Conservation (phyloP, 2,888 invertebrate genomes). For the Nomada ruficornis region DNA sequence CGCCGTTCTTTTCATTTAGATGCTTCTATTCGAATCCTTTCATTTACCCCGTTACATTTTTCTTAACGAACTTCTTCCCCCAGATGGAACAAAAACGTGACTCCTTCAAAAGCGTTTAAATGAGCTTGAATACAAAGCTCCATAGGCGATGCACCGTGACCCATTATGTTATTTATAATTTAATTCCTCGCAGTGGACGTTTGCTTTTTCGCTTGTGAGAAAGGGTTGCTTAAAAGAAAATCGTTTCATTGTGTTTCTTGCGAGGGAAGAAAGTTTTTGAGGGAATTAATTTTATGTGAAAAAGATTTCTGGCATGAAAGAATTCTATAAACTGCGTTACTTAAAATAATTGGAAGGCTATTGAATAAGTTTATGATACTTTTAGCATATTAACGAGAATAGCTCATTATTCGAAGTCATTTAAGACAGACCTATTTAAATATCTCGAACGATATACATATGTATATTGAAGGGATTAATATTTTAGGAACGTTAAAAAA, state of each 20-base stretch:
- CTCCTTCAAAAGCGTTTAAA: constrained; percentile 25
- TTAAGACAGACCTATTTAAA: no score
- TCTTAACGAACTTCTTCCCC: constrained; percentile 30
- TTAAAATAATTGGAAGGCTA: no score
- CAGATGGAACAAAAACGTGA: constrained; percentile 29
- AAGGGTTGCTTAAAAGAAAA: not conserved
- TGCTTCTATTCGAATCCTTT: not conserved
- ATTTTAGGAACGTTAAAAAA: no score
- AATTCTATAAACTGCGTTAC: not conserved
- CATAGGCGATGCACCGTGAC: not conserved
- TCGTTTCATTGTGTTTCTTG: not conserved
- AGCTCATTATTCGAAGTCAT: no score
- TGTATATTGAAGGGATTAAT: no score
- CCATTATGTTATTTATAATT: constrained; percentile 32
- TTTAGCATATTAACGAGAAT: no score
- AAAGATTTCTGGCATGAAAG: not conserved
- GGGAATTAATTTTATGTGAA: not conserved
- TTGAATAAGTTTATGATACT: no score
- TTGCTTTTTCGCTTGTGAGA: not conserved
- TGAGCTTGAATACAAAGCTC: constrained; percentile 25
- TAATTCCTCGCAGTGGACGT: constrained; percentile 11
- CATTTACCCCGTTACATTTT: constrained; percentile 19
- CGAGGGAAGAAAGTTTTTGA: not conserved
- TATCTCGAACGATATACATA: no score
- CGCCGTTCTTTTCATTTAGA: constrained; percentile 11